Evolutionary conservation across 2,888 invertebrate species (phyloP).

Genomic region (Protophormia terraenovae): DNA sequence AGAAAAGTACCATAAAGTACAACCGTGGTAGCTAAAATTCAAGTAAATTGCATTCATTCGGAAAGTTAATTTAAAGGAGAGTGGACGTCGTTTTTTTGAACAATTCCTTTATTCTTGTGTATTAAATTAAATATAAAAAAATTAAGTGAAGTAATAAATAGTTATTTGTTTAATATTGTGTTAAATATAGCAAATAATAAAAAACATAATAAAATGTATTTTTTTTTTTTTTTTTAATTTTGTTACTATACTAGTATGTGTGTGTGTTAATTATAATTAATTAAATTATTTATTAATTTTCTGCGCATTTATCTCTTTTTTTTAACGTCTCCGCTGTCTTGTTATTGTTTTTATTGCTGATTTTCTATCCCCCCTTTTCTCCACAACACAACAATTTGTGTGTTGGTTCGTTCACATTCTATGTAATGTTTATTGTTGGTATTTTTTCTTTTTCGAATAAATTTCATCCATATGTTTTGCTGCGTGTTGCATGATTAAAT

Average conservation of each 20-base stretch:
- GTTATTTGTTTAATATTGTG: not conserved
- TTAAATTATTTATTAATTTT: constrained; percentile 47
- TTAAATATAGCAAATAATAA: not conserved
- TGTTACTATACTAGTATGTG: not conserved
- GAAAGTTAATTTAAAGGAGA: constrained; percentile 44
- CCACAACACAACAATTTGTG: not conserved
- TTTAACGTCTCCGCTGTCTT: constrained; percentile 4
- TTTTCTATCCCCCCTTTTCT: not conserved
- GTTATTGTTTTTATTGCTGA: constrained; percentile 44
- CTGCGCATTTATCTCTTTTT: constrained; percentile 46
- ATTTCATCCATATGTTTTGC: constrained; percentile 46
- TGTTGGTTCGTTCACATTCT: not conserved
- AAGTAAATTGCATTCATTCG: constrained; percentile 63
- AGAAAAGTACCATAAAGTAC: constrained; percentile 32
- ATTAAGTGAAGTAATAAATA: not conserved
- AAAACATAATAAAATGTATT: not conserved
- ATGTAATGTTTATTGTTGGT: not conserved
- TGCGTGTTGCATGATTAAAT: constrained; percentile 59
- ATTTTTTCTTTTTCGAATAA: constrained; percentile 9
- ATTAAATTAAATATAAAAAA: constrained; percentile 13
- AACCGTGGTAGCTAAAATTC: constrained; percentile 31
- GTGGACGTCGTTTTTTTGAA: constrained; percentile 29
- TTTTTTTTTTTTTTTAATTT: not conserved
- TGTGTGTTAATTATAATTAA: constrained; percentile 52
- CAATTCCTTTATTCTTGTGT: not conserved